Percentiles rank a stretch among this genome's conserved stretches.
Conservation (phyloP, 2,888 invertebrate genomes). For the Tetheella fluctuosa region DNA sequence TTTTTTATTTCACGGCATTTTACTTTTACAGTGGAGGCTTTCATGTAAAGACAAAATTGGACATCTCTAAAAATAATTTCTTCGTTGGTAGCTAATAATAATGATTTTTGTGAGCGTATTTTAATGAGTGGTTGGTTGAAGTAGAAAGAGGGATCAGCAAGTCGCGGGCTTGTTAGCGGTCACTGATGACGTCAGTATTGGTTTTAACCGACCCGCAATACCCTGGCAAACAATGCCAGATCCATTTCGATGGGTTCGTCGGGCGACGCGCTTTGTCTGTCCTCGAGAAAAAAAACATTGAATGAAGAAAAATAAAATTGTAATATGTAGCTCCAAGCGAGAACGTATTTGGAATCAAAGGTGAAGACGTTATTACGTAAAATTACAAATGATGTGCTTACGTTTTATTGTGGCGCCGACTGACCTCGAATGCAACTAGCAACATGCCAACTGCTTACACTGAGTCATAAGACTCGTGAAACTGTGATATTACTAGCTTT, state of each 20-base stretch:
- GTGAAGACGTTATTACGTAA: conserved; percentile 17
- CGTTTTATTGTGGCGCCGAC: conserved; percentile 16
- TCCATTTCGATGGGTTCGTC: conserved; percentile 42
- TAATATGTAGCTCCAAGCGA: conserved; percentile 8
- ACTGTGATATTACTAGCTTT: conserved; percentile 12
- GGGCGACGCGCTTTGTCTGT: conserved; percentile 21
- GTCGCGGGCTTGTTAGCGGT: conserved; percentile 24
- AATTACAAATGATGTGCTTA: conserved; percentile 15
- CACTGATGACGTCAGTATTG: conserved; percentile 42
- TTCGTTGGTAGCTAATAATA: neutral
- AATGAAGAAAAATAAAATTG: neutral
- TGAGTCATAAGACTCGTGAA: conserved; percentile 17
- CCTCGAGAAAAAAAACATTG: conserved; percentile 1
- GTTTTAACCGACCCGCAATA: conserved; percentile 44
- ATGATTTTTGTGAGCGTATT: neutral
- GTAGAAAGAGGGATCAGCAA: too few species aligned
- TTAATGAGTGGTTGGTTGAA: too few species aligned
- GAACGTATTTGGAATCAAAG: neutral
- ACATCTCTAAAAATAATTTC: neutral
- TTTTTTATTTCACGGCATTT: neutral
- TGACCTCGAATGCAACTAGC: conserved; percentile 16
- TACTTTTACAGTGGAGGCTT: neutral
- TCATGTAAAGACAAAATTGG: neutral
- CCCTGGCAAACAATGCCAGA: conserved; percentile 45
- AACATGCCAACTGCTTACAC: conserved; percentile 12